Percentiles rank a stretch among this genome's conserved stretches.
Evolutionary conservation across 2,888 invertebrate species (phyloP).

Genomic region (Clanis bilineata): DNA sequence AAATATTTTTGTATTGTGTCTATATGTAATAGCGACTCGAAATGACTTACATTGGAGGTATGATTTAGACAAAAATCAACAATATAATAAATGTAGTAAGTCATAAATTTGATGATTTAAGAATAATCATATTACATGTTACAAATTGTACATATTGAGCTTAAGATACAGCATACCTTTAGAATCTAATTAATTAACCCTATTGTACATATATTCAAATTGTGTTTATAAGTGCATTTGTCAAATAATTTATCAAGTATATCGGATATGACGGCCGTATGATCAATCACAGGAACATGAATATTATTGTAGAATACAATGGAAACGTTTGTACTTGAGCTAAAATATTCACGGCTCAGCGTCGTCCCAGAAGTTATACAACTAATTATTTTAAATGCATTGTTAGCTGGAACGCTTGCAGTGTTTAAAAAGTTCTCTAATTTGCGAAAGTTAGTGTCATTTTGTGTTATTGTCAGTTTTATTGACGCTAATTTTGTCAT

Average conservation of each 20-base stretch:
- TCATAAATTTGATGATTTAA: background rate
- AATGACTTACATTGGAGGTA: background rate
- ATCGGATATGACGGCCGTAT: constrained; percentile 30
- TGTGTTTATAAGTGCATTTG: constrained; percentile 40
- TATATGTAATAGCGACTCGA: background rate
- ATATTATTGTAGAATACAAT: constrained; percentile 24
- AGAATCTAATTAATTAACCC: constrained; percentile 38
- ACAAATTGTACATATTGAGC: background rate
- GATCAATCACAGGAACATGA: constrained; percentile 29
- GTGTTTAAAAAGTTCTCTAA: constrained; percentile 9
- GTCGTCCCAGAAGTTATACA: background rate
- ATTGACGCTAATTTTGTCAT: background rate
- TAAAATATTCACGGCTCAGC: background rate
- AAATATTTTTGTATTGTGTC: background rate
- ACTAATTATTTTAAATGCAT: constrained; percentile 6
- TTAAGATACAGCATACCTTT: background rate
- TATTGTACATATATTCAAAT: constrained; percentile 39
- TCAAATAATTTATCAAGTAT: constrained; percentile 35
- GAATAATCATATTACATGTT: background rate
- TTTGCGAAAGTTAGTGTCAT: constrained; percentile 4
- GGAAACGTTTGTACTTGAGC: constrained; percentile 8
- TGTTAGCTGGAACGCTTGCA: background rate
- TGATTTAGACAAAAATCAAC: background rate
- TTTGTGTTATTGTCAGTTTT: constrained; percentile 5
- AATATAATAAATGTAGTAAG: background rate